Evolutionary conservation across 1,140 invertebrate species (phyloP), one percentile per base, ranked within the genome.

Genomic region (Brachionus angularis): DNA sequence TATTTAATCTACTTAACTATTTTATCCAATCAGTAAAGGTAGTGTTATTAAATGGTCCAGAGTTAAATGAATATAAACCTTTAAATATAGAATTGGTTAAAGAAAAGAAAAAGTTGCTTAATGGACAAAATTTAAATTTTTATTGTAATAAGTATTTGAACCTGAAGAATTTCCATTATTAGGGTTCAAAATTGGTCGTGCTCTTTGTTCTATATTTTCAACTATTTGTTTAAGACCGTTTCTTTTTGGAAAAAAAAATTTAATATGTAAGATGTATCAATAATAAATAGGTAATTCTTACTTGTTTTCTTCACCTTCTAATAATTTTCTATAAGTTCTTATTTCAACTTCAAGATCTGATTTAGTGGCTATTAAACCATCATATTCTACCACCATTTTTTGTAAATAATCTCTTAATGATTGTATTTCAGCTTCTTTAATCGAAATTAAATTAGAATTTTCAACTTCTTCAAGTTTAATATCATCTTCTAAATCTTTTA

Each of bases 341-440:
- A 71, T 71, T 55, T 71, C 70, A 14, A 8, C 14, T 29, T 71
- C 52, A 7, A 71, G 21, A 16, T 53, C 23, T 14, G 31, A 27
- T 47, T 71, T 71, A 23, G 5, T 42, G 4, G 12, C 10, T 2
- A 71, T 8, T 12, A 55, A 21, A 5, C 44, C 52, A 34, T 44
- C 70, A 44, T 71, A 71, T 5, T 71, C 70, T 14, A 3, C 18
- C 16, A 23, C 34, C 5, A 36, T n/a, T 18, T 21, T 21, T 5
- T 14, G n/a, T 3, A 71, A 5, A 36, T 36, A 42, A 5, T 52
- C 34, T 21, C 16, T 39, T 8, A 71, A 23, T 16, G 4, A 8
- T 21, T 10, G 4, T n/a, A 52, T 52, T 27, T 52, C 67, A 29
- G 16, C 36, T 8, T 53, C 67, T 21, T 53, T 50, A 16, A 52